Evolutionary conservation across 2,113 vertebrate genomes (phyloP).

Genomic region (Notothenia coriiceps): DNA sequence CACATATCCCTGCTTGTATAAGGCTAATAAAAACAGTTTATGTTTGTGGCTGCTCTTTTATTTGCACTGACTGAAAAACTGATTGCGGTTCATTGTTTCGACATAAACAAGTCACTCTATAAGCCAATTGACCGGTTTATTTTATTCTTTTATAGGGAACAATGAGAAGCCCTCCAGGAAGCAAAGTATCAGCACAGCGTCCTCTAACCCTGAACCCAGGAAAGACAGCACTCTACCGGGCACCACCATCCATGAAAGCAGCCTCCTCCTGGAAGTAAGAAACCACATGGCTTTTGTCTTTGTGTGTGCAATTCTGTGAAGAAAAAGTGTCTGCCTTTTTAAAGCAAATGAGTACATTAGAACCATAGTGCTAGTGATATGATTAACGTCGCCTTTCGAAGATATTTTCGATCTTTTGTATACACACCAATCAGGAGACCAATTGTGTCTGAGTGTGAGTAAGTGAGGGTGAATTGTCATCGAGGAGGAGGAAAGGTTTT

Average conservation of each 20-base stretch:
- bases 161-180: slow-evolving; percentile 87
- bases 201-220: slow-evolving; percentile 77
- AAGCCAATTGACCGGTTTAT: neutral
- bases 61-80: neutral
- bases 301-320: neutral
- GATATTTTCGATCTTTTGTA: neutral
- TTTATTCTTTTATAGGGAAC: slow-evolving; percentile 79
- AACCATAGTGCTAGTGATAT: no score
- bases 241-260: slow-evolving; percentile 86
- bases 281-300: slow-evolving; percentile 20
- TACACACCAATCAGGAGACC: slow-evolving; percentile 6
- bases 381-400: neutral
- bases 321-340: no score
- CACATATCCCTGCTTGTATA: neutral
- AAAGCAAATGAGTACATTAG: no score
- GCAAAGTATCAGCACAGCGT: slow-evolving; percentile 69
- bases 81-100: neutral
- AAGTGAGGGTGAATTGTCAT: slow-evolving; percentile 5
- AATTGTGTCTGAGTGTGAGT: slow-evolving; percentile 20
- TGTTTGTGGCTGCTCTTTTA: slow-evolving; percentile 2
- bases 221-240: slow-evolving; percentile 77
- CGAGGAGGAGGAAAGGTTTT: neutral
- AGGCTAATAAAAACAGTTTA: neutral
- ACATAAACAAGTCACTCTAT: neutral
- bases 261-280: slow-evolving; percentile 93